These are phyloP conservation scores for Heliconius nattereri DNA, from an alignment of 1,140 invertebrate genomes.

Conservation along the genomic window DNA sequence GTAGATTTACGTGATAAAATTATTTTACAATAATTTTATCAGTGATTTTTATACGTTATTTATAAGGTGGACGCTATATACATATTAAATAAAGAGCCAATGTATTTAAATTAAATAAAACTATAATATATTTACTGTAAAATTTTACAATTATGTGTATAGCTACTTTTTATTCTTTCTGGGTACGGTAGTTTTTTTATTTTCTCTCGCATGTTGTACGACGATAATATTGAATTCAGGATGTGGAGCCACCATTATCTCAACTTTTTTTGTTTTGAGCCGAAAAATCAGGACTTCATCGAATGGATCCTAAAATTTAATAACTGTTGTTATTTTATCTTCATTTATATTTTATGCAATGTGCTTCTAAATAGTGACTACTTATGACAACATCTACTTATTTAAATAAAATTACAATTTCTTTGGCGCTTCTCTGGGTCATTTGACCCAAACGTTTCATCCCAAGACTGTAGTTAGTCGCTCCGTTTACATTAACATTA, in stretches of 20 bases:
- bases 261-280: slow-evolving; percentile 61
- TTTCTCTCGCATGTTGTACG: slow-evolving; percentile 54
- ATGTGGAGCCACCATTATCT: slow-evolving; percentile 64
- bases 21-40: too few relatives aligned
- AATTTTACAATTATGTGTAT: not conserved
- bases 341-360: not conserved
- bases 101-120: not conserved
- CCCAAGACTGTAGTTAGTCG: slow-evolving; percentile 51
- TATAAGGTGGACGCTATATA: not conserved
- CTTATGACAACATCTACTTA: not conserved
- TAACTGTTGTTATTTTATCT: not conserved
- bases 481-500: slow-evolving; percentile 52
- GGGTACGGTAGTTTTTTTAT: slow-evolving; percentile 42
- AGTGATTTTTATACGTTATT: too few relatives aligned
- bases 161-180: slow-evolving; percentile 25
- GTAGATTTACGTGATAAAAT: too few relatives aligned
- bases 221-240: slow-evolving; percentile 65
- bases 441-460: slow-evolving; percentile 52
- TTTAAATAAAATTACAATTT: slow-evolving; percentile 53
- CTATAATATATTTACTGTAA: slow-evolving; percentile 12
- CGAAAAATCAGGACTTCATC: slow-evolving; percentile 63
- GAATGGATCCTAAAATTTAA: slow-evolving; percentile 56
- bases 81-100: not conserved
- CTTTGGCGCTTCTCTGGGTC: slow-evolving; percentile 52
- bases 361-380: not conserved